A percentile compares a stretch with the other conserved stretches of the same genome.
Conservation (phyloP, 2,797 vertebrate species). For the Lutra lutra region DNA sequence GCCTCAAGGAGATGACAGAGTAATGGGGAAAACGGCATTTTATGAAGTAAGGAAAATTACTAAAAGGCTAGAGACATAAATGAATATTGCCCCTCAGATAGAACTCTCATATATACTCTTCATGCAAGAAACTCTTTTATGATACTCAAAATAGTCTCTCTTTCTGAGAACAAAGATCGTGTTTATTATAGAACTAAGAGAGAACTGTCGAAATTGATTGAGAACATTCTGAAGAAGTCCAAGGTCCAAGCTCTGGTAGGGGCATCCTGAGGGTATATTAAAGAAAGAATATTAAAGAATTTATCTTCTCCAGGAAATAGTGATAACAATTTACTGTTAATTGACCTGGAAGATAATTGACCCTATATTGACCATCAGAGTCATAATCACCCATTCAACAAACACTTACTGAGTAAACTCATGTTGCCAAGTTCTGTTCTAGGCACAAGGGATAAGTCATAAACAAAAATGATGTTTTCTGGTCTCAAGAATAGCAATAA, state of each 20-base stretch:
- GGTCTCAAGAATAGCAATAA: neutral
- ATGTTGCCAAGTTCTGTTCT: neutral
- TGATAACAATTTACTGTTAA: neutral
- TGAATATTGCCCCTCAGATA: neutral
- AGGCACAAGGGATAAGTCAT: neutral
- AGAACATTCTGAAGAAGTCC: neutral
- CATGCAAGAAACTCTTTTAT: neutral
- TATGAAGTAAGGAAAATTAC: constrained; percentile 48
- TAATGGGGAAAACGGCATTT: neutral
- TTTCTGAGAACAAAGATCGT: neutral
- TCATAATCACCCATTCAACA: neutral
- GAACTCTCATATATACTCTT: neutral
- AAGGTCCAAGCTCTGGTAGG: neutral
- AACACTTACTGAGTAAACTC: neutral
- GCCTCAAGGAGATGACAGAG: neutral
- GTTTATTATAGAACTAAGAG: neutral
- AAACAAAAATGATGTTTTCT: neutral
- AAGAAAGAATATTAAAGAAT: constrained; percentile 12
- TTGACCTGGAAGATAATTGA: neutral
- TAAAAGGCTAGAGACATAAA: constrained; percentile 5
- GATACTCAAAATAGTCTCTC: neutral
- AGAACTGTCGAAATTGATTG: neutral
- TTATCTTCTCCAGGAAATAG: neutral
- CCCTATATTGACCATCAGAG: neutral
- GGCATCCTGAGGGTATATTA: neutral